Evolutionary conservation across 1,140 invertebrate species (phyloP), one percentile per base, ranked within the genome.

Genomic region (Pogonomyrmex barbatus): DNA sequence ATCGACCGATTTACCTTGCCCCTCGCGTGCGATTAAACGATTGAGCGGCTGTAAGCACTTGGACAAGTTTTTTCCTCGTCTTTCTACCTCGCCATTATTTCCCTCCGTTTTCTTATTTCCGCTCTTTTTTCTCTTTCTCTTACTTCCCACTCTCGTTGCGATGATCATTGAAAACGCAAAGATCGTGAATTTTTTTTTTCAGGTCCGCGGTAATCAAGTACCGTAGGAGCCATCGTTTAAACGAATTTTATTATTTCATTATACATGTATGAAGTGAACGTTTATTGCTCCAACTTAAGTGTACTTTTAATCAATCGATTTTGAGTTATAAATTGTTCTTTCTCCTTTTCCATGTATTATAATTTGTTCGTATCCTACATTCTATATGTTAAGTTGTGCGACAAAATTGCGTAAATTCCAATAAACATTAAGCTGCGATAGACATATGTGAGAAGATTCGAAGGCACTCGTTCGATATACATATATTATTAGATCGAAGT

Each of bases 291-390:
- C 88, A 84, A 92, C 88, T 93, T 93, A 92, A 90, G 91, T 94
- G 93, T 94, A 93, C 85, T 93, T 94, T 94, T 93, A 93, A 93
- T 93, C 91, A 86, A 91, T 92, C 89, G 89, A 93, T 91, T 93
- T 94, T 93, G 90, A 93, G 92, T 94, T 94, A 93, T 92, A 92
- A 93, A 93, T 90, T 92, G 89, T 62, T 63, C 24, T 94, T 24
- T 94, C 91, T 91, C 90, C 91, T 91, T 93, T 90, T 24, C 24
- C 86, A 90, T 9, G 36, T 54, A 86, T 45, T 87, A 85, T 87
- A 70, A 73, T 88, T 81, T 90, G 65, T 83, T 60, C 30, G 62
- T 67, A 86, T 63, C 78, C 56, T 85, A 68, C 47, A 70, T 24
- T 24, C 14, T 54, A 50, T 54, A 83, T 52, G 24, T 73, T 68